Evolutionary conservation across 2,888 invertebrate species (phyloP).

Genomic region (Drosophila pseudotalamancana): DNA sequence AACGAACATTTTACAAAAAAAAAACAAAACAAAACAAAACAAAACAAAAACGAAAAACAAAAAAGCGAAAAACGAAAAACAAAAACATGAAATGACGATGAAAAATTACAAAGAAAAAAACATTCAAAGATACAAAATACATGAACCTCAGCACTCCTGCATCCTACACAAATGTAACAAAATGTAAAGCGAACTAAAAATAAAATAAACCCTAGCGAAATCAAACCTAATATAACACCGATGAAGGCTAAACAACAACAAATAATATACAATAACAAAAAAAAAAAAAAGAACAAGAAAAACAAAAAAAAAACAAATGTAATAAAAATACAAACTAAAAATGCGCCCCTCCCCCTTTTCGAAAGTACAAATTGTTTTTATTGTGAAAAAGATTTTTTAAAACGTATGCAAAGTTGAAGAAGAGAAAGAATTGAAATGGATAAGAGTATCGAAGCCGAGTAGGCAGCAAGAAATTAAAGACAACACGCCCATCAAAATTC

Average conservation of each 20-base stretch:
- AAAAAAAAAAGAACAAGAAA: slow-evolving; percentile 44
- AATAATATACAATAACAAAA: slow-evolving; percentile 13
- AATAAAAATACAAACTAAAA: slow-evolving; percentile 58
- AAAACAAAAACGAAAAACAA: slow-evolving; percentile 34
- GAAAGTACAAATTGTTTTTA: slow-evolving; percentile 85
- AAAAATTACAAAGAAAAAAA: slow-evolving; percentile 74
- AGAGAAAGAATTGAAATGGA: slow-evolving; percentile 33
- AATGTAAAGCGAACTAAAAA: slow-evolving; percentile 51
- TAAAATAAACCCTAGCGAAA: slow-evolving; percentile 69
- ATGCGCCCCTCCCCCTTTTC: slow-evolving; percentile 84
- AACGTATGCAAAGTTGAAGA: slow-evolving; percentile 53
- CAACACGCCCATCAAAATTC: slow-evolving; percentile 28
- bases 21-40: slow-evolving; percentile 34
- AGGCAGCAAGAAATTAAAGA: slow-evolving; percentile 35
- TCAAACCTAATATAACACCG: slow-evolving; percentile 63
- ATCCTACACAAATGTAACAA: slow-evolving; percentile 81
- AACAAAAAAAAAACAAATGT: slow-evolving; percentile 50
- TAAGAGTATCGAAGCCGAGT: slow-evolving; percentile 25
- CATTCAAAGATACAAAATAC: slow-evolving; percentile 81
- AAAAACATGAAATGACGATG: slow-evolving; percentile 33
- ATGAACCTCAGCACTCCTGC: slow-evolving; percentile 82
- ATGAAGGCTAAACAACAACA: slow-evolving; percentile 48
- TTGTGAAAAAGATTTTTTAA: slow-evolving; percentile 77
- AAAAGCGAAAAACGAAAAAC: slow-evolving; percentile 22
- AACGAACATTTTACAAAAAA: slow-evolving; percentile 57